These are phyloP conservation scores for Pocillopora meandrina DNA, from an alignment of 92 coral and sea anemone species.

Conservation along the genomic window DNA sequence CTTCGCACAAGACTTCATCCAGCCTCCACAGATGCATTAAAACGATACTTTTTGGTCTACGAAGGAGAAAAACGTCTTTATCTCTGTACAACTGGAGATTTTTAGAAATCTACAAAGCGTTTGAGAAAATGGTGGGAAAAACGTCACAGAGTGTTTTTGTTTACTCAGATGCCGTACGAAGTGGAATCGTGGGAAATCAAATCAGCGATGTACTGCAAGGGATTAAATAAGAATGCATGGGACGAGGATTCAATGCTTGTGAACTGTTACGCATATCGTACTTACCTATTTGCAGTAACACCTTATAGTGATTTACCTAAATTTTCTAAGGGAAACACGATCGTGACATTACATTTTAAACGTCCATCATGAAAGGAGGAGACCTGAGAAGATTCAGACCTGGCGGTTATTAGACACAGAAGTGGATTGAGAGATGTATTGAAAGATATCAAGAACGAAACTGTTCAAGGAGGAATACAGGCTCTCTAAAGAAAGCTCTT, in stretches of 20 bases:
- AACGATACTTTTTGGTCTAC: neutral
- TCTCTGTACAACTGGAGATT: too few species aligned
- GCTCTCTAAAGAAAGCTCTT: too few species aligned
- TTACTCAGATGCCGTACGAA: neutral
- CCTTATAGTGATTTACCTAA: too few species aligned
- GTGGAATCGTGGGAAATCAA: constrained; percentile 25
- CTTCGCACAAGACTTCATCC: too few species aligned
- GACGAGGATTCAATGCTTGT: neutral
- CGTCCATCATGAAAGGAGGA: neutral
- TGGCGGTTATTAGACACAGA: too few species aligned
- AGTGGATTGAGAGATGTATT: neutral
- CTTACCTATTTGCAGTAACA: neutral
- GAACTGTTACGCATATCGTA: constrained; percentile 23
- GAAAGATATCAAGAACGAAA: neutral
- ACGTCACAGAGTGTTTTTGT: neutral
- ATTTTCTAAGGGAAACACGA: neutral
- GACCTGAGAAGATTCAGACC: neutral
- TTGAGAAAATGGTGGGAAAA: too few species aligned
- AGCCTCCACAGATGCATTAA: neutral
- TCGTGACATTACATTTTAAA: neutral
- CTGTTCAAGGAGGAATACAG: neutral
- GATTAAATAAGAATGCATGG: neutral
- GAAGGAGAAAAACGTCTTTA: too few species aligned
- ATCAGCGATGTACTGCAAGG: constrained; percentile 25
- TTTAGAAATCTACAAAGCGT: too few species aligned